These are phyloP conservation scores for Dichetophora obliterata DNA, from an alignment of 2,888 invertebrate species.

Conservation along the genomic window DNA sequence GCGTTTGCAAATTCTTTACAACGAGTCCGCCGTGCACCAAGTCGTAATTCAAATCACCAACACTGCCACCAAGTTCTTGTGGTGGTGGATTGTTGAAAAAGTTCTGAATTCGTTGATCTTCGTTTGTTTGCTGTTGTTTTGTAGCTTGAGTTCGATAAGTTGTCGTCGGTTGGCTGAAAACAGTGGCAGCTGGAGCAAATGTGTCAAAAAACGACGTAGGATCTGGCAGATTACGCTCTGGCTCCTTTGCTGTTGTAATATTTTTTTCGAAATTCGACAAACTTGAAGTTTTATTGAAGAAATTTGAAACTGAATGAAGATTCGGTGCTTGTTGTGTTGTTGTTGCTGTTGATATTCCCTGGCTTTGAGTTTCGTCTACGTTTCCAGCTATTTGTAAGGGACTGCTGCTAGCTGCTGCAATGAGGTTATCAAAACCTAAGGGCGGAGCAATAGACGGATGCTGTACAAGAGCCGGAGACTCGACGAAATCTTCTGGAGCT, in stretches of 20 bases:
- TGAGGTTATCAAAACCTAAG: conserved; percentile 52
- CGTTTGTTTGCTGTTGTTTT: conserved; percentile 48
- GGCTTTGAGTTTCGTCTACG: conserved; percentile 2
- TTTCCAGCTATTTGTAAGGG: conserved; percentile 39
- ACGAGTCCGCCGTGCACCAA: conserved; percentile 64
- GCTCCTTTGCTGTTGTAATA: conserved; percentile 24
- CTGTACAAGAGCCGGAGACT: not conserved
- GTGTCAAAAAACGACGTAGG: conserved; percentile 59
- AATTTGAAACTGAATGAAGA: conserved; percentile 53
- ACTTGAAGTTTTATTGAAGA: conserved; percentile 50
- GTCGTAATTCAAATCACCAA: conserved; percentile 67
- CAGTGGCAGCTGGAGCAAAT: conserved; percentile 43
- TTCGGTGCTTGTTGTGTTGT: not conserved
- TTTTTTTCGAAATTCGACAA: conserved; percentile 5
- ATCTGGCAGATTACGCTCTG: conserved; percentile 48
- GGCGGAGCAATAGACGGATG: conserved; percentile 45
- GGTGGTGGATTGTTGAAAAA: conserved; percentile 69
- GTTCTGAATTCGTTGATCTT: conserved; percentile 67
- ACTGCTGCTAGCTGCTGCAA: conserved; percentile 30
- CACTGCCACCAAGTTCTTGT: conserved; percentile 61
- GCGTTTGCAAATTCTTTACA: conserved; percentile 55
- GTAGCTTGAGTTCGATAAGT: conserved; percentile 40
- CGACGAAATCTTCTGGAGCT: not conserved
- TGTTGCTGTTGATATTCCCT: not conserved
- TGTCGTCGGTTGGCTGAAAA: conserved; percentile 41